Evolutionary conservation across 1,140 invertebrate species (phyloP).

Genomic region (Drosophila melanica): DNA sequence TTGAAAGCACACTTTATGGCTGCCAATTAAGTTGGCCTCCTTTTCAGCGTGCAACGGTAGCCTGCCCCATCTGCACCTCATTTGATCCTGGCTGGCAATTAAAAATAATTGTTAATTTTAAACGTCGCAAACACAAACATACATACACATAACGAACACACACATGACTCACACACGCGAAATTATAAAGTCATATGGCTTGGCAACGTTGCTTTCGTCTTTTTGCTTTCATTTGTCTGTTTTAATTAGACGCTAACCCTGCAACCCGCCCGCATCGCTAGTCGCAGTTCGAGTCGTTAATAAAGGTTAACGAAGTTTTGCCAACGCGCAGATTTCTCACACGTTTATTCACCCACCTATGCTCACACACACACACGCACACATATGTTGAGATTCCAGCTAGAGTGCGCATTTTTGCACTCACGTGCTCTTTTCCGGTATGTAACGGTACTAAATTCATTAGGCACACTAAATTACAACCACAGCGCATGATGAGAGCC

Average conservation of each 20-base stretch:
- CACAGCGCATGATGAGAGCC: conserved; percentile 59
- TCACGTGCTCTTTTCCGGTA: conserved; percentile 74
- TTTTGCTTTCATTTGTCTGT: conserved; percentile 51
- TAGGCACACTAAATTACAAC: conserved; percentile 83
- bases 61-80: conserved; percentile 47
- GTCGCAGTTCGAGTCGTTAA: conserved; percentile 57
- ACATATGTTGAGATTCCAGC: conserved; percentile 46
- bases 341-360: conserved; percentile 52
- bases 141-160: conserved; percentile 28
- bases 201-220: background rate
- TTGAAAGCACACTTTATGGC: conserved; percentile 41
- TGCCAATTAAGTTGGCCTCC: conserved; percentile 59
- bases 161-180: conserved; percentile 1
- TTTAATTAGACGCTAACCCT: conserved; percentile 71
- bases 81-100: conserved; percentile 62
- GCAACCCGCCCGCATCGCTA: background rate
- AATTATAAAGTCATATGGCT: conserved; percentile 61
- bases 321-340: conserved; percentile 76
- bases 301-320: conserved; percentile 79
- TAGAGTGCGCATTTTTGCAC: conserved; percentile 79
- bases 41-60: background rate
- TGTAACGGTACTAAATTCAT: conserved; percentile 82
- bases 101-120: conserved; percentile 77
- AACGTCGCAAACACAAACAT: conserved; percentile 22
- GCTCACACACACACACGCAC: conserved; percentile 11